Evolutionary conservation across 2,113 vertebrate genomes (phyloP).

Genomic region (Pelobates fuscus): DNA sequence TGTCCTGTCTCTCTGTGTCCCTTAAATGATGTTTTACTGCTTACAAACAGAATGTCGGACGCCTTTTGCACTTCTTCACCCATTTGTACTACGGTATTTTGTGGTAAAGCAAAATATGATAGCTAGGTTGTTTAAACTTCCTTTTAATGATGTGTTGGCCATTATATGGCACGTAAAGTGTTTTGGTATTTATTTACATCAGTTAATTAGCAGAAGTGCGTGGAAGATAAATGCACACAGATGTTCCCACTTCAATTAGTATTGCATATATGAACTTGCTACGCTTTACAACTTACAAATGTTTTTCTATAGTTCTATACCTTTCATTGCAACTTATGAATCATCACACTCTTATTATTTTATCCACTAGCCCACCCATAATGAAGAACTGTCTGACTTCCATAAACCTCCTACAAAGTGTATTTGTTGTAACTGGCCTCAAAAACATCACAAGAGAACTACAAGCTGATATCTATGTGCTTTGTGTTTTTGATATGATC

Average conservation of each 20-base stretch:
- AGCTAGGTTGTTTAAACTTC: constrained; percentile 69
- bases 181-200: constrained; percentile 64
- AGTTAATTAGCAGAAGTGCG: constrained; percentile 65
- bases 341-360: constrained; percentile 67
- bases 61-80: background rate
- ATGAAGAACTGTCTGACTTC: constrained; percentile 55
- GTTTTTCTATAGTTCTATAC: constrained; percentile 59
- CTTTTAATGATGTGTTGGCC: constrained; percentile 73
- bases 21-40: constrained; percentile 1
- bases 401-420: constrained; percentile 58
- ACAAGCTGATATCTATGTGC: constrained; percentile 21
- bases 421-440: constrained; percentile 49
- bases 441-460: constrained; percentile 54
- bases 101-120: constrained; percentile 68
- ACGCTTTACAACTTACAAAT: constrained; percentile 69
- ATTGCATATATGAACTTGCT: constrained; percentile 61
- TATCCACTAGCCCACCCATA: constrained; percentile 66
- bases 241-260: constrained; percentile 63
- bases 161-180: constrained; percentile 62
- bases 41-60: constrained; percentile 15
- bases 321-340: constrained; percentile 62
- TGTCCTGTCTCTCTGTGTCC: no score
- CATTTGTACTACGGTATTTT: constrained; percentile 34
- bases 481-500: constrained; percentile 30
- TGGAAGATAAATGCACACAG: constrained; percentile 60